Percentiles rank a stretch among this genome's conserved stretches.
phyloP scores from a whole-genome alignment of 2,113 vertebrate genomes.

The Alectura lathami region DNA sequence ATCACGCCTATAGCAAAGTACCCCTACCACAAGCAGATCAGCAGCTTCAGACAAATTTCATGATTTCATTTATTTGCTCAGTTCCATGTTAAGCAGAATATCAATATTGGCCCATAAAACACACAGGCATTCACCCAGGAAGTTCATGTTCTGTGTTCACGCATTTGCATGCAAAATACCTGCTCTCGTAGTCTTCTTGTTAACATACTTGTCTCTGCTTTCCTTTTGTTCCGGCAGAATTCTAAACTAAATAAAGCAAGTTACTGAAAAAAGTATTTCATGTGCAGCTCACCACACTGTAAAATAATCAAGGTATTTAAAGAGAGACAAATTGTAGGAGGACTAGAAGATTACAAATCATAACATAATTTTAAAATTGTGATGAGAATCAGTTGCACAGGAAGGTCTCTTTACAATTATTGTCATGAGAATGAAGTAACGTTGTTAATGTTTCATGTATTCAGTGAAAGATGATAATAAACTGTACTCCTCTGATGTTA shows the following conservation, averaged over 20 bases:
- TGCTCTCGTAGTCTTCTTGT: background rate
- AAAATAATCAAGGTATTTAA: slow-evolving; percentile 39
- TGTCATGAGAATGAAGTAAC: slow-evolving; percentile 42
- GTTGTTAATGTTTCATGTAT: slow-evolving; percentile 21
- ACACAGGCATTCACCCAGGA: background rate
- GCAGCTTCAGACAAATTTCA: background rate
- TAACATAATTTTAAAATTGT: slow-evolving; percentile 41
- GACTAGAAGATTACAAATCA: slow-evolving; percentile 40
- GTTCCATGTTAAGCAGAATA: background rate
- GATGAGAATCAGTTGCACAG: slow-evolving; percentile 30
- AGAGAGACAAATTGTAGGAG: slow-evolving; percentile 23
- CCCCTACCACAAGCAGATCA: background rate
- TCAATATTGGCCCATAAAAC: background rate
- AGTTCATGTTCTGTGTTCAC: background rate
- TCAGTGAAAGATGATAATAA: slow-evolving; percentile 49
- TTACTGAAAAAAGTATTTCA: background rate
- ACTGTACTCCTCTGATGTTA: slow-evolving; percentile 58
- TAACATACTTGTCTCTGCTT: background rate
- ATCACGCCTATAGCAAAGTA: background rate
- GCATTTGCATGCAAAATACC: background rate
- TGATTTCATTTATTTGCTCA: background rate
- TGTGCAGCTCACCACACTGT: background rate
- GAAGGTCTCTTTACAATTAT: slow-evolving; percentile 43
- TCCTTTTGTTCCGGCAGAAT: background rate
- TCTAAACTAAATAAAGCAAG: background rate